Percentiles rank a stretch among this genome's conserved stretches.
These are phyloP conservation scores for Smittia aterrima DNA, from an alignment of 2,888 invertebrate species.

Conservation along the genomic window DNA sequence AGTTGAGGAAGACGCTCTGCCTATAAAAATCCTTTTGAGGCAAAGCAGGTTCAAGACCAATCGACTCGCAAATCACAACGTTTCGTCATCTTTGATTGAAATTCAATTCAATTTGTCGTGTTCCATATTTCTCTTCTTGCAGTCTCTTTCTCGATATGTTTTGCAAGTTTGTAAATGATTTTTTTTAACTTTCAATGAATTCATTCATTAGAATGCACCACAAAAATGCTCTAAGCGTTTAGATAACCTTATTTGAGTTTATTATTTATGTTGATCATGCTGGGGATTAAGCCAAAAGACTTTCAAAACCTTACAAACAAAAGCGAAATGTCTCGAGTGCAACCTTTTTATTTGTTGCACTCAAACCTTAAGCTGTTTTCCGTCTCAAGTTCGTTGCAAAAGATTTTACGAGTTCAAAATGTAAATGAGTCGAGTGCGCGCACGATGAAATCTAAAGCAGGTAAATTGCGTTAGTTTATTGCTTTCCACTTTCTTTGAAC, in stretches of 20 bases:
- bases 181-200: background rate
- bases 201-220: conserved; percentile 34
- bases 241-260: conserved; percentile 34
- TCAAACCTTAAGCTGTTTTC: background rate
- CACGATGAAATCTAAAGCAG: background rate
- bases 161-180: conserved; percentile 21
- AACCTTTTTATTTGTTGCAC: conserved; percentile 23
- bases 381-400: conserved; percentile 24
- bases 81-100: conserved; percentile 2
- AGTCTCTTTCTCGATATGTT: too few relatives aligned
- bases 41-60: conserved; percentile 40
- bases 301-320: conserved; percentile 8
- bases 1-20: background rate
- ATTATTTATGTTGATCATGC: conserved; percentile 41
- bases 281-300: conserved; percentile 16
- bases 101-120: background rate
- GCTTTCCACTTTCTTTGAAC: conserved; percentile 33
- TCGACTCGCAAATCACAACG: conserved; percentile 33
- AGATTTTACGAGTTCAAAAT: background rate
- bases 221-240: background rate
- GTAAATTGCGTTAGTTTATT: background rate
- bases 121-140: background rate
- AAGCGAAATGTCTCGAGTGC: background rate
- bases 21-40: background rate
- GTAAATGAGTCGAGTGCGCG: background rate